phyloP scores from a whole-genome alignment of 1,140 invertebrate genomes.

The Aethina tumida region DNA sequence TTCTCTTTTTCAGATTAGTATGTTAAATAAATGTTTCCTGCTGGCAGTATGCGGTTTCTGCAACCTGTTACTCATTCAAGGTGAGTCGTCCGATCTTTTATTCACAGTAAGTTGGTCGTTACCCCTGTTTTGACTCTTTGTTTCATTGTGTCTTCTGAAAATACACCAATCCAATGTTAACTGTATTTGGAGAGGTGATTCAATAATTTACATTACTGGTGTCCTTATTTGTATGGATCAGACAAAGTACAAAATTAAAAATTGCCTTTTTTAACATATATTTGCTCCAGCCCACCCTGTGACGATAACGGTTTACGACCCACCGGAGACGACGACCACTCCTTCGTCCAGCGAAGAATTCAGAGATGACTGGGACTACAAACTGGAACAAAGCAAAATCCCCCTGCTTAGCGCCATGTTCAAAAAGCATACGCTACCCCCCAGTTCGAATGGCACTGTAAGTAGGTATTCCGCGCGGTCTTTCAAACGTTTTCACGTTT shows the following conservation, averaged over 20 bases:
- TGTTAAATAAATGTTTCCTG: conserved; percentile 15
- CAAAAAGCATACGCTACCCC: conserved; percentile 31
- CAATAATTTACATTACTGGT: background rate
- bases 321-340: conserved; percentile 4
- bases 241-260: background rate
- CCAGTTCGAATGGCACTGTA: conserved; percentile 29
- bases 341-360: no score
- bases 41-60: conserved; percentile 15
- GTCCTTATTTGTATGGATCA: background rate
- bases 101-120: conserved; percentile 4
- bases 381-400: conserved; percentile 23
- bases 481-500: conserved; percentile 4
- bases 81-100: conserved; percentile 10
- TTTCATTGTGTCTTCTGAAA: background rate
- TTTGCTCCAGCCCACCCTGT: conserved; percentile 1
- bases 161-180: conserved; percentile 5
- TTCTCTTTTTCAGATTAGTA: conserved; percentile 19
- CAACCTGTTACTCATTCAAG: conserved; percentile 11
- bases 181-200: background rate
- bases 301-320: background rate
- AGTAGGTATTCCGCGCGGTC: conserved; percentile 24
- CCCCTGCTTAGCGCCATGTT: conserved; percentile 24
- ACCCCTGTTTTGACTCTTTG: background rate
- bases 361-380: conserved; percentile 32
- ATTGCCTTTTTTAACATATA: background rate